A percentile compares a stretch with the other conserved stretches of the same genome.
Conservation (phyloP, 2,888 invertebrate species). For the Apomyelois bistriatella region DNA sequence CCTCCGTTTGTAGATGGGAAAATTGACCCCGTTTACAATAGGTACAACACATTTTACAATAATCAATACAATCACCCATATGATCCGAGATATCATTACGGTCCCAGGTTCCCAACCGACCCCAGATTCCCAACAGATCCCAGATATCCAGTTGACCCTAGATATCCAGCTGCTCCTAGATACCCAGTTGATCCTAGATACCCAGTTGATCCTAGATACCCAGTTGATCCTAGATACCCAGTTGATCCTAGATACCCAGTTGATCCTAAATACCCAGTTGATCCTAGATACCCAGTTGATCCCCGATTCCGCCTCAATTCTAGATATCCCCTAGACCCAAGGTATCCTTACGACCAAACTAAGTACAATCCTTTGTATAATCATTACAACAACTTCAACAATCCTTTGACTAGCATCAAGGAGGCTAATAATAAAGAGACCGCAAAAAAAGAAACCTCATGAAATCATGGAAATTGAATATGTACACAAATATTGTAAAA, state of each 20-base stretch:
- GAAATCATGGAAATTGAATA: not conserved
- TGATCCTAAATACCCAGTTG: slow-evolving; percentile 14
- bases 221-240: slow-evolving; percentile 12
- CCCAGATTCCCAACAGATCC: slow-evolving; percentile 18
- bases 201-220: slow-evolving; percentile 12
- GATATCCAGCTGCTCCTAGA: not conserved
- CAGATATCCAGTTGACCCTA: too few species aligned
- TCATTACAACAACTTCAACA: slow-evolving; percentile 28
- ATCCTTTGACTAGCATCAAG: slow-evolving; percentile 16
- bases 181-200: slow-evolving; percentile 25
- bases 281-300: slow-evolving; percentile 25
- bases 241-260: slow-evolving; percentile 14
- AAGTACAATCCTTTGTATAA: slow-evolving; percentile 36
- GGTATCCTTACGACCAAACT: slow-evolving; percentile 27
- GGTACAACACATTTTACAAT: slow-evolving; percentile 41
- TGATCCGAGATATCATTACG: slow-evolving; percentile 26
- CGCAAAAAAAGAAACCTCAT: slow-evolving; percentile 25
- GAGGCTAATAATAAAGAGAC: slow-evolving; percentile 30
- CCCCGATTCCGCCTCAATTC: slow-evolving; percentile 4
- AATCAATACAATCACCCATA: slow-evolving; percentile 34
- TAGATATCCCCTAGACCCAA: slow-evolving; percentile 13
- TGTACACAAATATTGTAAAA: not conserved
- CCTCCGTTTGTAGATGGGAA: slow-evolving; percentile 41
- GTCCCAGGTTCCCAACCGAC: slow-evolving; percentile 36
- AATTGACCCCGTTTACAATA: slow-evolving; percentile 40